Evolutionary conservation across 2,113 vertebrate genomes (phyloP).

Genomic region (Orthonyx spaldingii): DNA sequence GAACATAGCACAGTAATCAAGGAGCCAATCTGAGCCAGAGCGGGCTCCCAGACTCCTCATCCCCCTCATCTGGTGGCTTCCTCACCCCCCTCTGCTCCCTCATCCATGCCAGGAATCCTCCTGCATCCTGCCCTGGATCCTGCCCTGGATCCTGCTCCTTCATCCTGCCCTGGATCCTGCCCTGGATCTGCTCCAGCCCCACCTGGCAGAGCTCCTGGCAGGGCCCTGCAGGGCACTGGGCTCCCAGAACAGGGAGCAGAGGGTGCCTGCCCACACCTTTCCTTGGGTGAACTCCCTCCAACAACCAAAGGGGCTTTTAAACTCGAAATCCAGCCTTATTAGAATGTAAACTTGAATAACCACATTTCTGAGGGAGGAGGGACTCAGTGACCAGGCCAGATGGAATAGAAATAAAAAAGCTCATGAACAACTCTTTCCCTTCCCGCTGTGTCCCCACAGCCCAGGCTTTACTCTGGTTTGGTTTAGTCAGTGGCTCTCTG

Average conservation of each 20-base stretch:
- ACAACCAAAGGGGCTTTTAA: not conserved
- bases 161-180: not conserved
- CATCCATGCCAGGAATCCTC: not conserved
- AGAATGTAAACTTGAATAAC: not conserved
- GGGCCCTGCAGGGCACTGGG: not conserved
- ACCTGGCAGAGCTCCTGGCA: not conserved
- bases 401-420: not conserved
- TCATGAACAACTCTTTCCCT: not conserved
- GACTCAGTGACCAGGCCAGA: not conserved
- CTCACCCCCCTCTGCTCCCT: not conserved
- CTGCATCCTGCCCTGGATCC: not conserved
- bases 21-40: slow-evolving; percentile 36
- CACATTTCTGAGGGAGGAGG: not conserved
- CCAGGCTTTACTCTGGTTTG: not conserved
- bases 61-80: not conserved
- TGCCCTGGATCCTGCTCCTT: rapidly evolving
- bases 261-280: not conserved
- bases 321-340: not conserved
- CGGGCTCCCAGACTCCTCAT: not conserved
- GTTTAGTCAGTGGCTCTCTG: not conserved
- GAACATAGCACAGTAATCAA: slow-evolving; percentile 39
- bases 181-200: not conserved
- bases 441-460: not conserved
- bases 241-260: not conserved
- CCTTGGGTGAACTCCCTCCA: not conserved